Conservation (phyloP, 1,140 invertebrate species). For the Grapholita molesta region DNA sequence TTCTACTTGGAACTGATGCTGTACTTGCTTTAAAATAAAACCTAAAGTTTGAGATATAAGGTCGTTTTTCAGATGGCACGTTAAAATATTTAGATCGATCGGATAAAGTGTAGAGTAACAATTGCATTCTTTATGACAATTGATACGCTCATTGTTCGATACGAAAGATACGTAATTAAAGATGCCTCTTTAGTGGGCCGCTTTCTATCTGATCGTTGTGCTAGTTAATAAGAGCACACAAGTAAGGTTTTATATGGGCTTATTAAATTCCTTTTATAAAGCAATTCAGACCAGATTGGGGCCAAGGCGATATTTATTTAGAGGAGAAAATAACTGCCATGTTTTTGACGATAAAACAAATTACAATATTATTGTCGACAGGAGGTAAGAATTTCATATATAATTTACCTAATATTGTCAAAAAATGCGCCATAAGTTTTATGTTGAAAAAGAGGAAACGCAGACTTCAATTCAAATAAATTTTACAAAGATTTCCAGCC, state of each 20-base stretch:
- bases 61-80: background rate
- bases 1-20: background rate
- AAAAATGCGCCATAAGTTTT: too few relatives aligned
- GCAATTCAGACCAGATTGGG: too few relatives aligned
- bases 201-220: background rate
- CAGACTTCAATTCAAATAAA: too few relatives aligned
- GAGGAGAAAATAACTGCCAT: background rate
- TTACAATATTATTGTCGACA: background rate
- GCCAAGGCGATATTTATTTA: too few relatives aligned
- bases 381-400: too few relatives aligned
- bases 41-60: background rate
- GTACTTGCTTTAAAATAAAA: background rate
- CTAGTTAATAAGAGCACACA: background rate
- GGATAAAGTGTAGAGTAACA: background rate
- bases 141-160: slow-evolving; percentile 2
- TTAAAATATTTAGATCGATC: background rate
- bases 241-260: background rate
- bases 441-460: too few relatives aligned
- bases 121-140: slow-evolving; percentile 14
- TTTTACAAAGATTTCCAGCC: too few relatives aligned
- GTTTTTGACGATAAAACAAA: background rate
- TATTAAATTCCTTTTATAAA: too few relatives aligned
- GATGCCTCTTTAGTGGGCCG: background rate
- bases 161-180: background rate
- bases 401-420: too few relatives aligned